Evolutionary conservation across 2,888 invertebrate species (phyloP).

Genomic region (Zele albiditarsus): DNA sequence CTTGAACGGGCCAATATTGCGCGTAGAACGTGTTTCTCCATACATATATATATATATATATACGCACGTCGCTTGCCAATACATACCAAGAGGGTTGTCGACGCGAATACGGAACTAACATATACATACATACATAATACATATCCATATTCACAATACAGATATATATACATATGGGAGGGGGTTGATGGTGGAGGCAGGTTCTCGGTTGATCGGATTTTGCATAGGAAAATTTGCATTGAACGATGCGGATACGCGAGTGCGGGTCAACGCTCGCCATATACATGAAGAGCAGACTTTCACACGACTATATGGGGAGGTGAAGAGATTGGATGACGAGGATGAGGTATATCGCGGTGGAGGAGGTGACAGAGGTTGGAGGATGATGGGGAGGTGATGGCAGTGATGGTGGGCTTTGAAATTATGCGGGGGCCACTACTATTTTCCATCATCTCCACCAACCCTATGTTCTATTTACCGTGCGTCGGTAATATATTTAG

Average conservation of each 20-base stretch:
- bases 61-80: slow-evolving; percentile 10
- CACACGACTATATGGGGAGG: background rate
- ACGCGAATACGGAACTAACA: slow-evolving; percentile 1
- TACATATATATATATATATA: slow-evolving; percentile 7
- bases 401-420: slow-evolving; percentile 18
- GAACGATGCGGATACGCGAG: slow-evolving; percentile 55
- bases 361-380: background rate
- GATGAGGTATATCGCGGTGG: background rate
- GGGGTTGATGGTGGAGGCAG: slow-evolving; percentile 6
- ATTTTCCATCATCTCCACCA: slow-evolving; percentile 26
- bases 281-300: background rate
- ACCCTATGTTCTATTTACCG: slow-evolving; percentile 42
- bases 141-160: background rate
- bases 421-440: slow-evolving; percentile 32
- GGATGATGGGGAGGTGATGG: slow-evolving; percentile 10
- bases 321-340: slow-evolving; percentile 7
- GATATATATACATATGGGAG: slow-evolving; percentile 1
- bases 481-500: slow-evolving; percentile 51
- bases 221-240: slow-evolving; percentile 62
- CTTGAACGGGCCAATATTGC: slow-evolving; percentile 35
- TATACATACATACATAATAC: background rate
- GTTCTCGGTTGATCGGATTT: slow-evolving; percentile 60
- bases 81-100: slow-evolving; percentile 20
- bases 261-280: slow-evolving; percentile 34
- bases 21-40: slow-evolving; percentile 17